These are phyloP conservation scores for Enteromius thamalakanensis DNA, from an alignment of 2,797 vertebrate genomes.

Conservation along the genomic window DNA sequence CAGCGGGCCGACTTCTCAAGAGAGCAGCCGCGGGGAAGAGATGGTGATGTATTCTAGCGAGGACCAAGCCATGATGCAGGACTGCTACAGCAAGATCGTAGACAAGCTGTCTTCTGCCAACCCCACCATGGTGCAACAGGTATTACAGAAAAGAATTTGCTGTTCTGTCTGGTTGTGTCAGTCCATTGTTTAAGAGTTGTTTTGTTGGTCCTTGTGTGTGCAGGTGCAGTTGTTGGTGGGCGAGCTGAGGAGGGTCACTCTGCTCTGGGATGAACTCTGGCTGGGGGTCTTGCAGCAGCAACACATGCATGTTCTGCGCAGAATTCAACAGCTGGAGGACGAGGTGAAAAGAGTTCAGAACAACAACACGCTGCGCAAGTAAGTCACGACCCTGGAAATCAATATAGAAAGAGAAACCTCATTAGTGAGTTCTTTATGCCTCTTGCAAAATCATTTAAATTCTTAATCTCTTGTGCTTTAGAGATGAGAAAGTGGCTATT, in stretches of 20 bases:
- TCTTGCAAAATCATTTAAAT: background rate
- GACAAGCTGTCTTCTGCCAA: slow-evolving; percentile 94
- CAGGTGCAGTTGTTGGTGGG: slow-evolving; percentile 98
- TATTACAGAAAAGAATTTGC: slow-evolving; percentile 60
- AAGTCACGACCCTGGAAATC: slow-evolving; percentile 57
- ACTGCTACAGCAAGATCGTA: slow-evolving; percentile 99
- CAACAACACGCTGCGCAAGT: slow-evolving; percentile 91
- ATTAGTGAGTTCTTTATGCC: background rate
- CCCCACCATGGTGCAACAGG: slow-evolving; percentile 99
- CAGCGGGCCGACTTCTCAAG: slow-evolving; percentile 83
- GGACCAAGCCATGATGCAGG: slow-evolving; percentile 99
- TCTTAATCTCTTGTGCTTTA: slow-evolving; percentile 59
- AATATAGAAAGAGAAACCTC: background rate
- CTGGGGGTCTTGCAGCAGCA: slow-evolving; percentile 94
- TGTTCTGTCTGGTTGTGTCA: background rate
- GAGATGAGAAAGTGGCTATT: slow-evolving; percentile 97
- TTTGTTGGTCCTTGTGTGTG: background rate
- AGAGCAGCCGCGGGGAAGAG: slow-evolving; percentile 84
- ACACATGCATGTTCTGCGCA: slow-evolving; percentile 94
- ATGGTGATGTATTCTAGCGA: slow-evolving; percentile 87
- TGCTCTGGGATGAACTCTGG: slow-evolving; percentile 99
- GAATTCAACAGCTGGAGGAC: slow-evolving; percentile 96
- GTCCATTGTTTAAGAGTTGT: background rate
- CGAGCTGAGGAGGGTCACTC: slow-evolving; percentile 92
- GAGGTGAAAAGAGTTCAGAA: slow-evolving; percentile 98